Evolutionary conservation across 2,888 invertebrate species (phyloP), one percentile per base, ranked within the genome.

Genomic region (Pandemis heparana): DNA sequence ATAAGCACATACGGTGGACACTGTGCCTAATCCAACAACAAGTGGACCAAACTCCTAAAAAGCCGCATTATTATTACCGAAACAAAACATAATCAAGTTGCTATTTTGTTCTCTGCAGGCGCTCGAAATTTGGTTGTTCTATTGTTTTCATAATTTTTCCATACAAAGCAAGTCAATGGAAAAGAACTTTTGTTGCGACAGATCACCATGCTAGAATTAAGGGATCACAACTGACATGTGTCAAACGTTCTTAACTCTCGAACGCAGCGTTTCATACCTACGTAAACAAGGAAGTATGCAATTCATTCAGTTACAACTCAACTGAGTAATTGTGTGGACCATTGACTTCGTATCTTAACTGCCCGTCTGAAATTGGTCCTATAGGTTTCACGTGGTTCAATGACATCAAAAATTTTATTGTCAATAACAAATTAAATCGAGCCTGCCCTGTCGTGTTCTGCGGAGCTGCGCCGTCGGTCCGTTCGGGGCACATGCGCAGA

Each of bases 401-500:
- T 90, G 92, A 91, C 92, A 81, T 79, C 75, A 77, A 78, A 88
- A 87, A 87, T n/a, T n/a, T n/a, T n/a, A n/a, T 90, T 88, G 88
- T 90, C 91, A 89, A 91, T 92, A 92, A 83, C 78, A 89, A 89
- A 89, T 87, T 86, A 86, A 85, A 88, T 87, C 86, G 86, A 87
- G 77, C 78, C 80, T 78, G 75, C 78, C 75, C 77, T 69, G 76
- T 78, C 77, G 77, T 85, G 38, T 38, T 10, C 81, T 81, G 86
- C 84, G 80, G 85, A 83, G 85, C 87, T 93, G 93, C 93, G 93
- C 93, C 92, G 84, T 85, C 83, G 83, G 80, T 82, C 80, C 85
- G 86, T 83, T 83, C 81, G 83, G 79, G 80, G 85, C 83, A 89
- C 92, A 92, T 93, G 93, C 93, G 93, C 93, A 92, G 88, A 89